Evolutionary conservation across 2,113 vertebrate genomes (phyloP).

Genomic region (Zingel zingel): DNA sequence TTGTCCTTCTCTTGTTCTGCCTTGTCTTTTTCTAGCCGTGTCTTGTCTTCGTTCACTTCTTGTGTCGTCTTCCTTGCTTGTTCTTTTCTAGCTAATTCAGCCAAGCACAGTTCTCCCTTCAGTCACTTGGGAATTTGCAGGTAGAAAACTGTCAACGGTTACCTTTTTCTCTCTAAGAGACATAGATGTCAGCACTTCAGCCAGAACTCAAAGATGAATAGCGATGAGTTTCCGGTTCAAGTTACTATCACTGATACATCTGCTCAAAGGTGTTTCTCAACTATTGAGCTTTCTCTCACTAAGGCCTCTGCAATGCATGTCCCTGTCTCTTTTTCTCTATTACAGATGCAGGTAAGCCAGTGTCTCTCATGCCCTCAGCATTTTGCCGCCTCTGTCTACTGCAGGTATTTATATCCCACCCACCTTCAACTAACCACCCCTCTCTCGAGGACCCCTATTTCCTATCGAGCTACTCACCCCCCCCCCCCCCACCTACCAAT

Average conservation of each 20-base stretch:
- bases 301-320: constrained; percentile 19
- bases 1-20: constrained; percentile 3
- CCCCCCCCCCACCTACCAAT: constrained; percentile 82
- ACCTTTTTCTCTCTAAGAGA: constrained; percentile 31
- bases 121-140: constrained; percentile 36
- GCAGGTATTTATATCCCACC: constrained; percentile 94
- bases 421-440: constrained; percentile 59
- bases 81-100: constrained; percentile 40
- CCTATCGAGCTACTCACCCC: constrained; percentile 73
- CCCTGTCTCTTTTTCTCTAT: constrained; percentile 28
- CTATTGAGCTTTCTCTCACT: constrained; percentile 20
- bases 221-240: constrained; percentile 44
- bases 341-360: constrained; percentile 30
- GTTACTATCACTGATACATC: constrained; percentile 16
- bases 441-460: constrained; percentile 86
- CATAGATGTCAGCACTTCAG: constrained; percentile 53
- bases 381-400: constrained; percentile 84
- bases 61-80: constrained; percentile 2
- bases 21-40: not conserved
- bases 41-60: constrained; percentile 21
- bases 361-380: constrained; percentile 77
- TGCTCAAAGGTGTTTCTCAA: constrained; percentile 44
- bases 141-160: constrained; percentile 36
- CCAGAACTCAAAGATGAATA: constrained; percentile 32
- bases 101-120: constrained; percentile 42